phyloP scores from a whole-genome alignment of 2,113 vertebrate genomes.

The Tachysurus fulvidraco region DNA sequence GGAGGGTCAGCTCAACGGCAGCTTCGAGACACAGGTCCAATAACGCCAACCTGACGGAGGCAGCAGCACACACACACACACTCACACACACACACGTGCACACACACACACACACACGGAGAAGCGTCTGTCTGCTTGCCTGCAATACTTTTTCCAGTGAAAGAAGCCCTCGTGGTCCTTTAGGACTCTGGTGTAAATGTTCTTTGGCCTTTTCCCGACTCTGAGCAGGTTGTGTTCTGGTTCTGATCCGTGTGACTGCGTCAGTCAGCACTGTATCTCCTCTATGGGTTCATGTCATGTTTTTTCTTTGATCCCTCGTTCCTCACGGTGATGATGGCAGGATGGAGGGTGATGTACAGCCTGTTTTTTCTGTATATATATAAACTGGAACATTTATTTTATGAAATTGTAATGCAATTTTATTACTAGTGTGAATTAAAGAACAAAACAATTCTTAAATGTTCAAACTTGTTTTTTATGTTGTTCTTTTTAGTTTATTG shows the following conservation, averaged over 20 bases:
- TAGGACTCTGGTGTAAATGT: slow-evolving; percentile 88
- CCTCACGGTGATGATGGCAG: slow-evolving; percentile 65
- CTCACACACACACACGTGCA: slow-evolving; percentile 67
- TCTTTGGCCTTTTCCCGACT: slow-evolving; percentile 78
- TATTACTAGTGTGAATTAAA: slow-evolving; percentile 99
- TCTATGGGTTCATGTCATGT: slow-evolving; percentile 90
- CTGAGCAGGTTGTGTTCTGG: slow-evolving; percentile 91
- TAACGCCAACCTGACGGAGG: slow-evolving; percentile 73
- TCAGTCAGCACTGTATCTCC: slow-evolving; percentile 93
- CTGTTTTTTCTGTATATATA: slow-evolving; percentile 91
- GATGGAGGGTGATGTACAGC: slow-evolving; percentile 96
- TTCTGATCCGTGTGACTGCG: slow-evolving; percentile 91
- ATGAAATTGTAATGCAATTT: slow-evolving; percentile 99
- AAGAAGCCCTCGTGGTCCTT: slow-evolving; percentile 78
- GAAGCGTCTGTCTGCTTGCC: slow-evolving; percentile 84
- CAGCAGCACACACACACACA: slow-evolving; percentile 62
- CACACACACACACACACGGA: slow-evolving; percentile 60
- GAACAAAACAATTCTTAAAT: slow-evolving; percentile 76
- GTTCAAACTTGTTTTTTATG: slow-evolving; percentile 71
- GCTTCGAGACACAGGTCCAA: slow-evolving; percentile 98
- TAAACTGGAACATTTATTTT: slow-evolving; percentile 99
- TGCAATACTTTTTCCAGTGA: slow-evolving; percentile 87
- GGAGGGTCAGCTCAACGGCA: slow-evolving; percentile 98
- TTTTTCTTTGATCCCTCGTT: slow-evolving; percentile 58
- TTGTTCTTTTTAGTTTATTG: slow-evolving; percentile 63